Percentiles rank a stretch among this genome's conserved stretches.
Evolutionary conservation across 2,888 invertebrate genomes (phyloP).

Genomic region (Pristionchus mayeri): DNA sequence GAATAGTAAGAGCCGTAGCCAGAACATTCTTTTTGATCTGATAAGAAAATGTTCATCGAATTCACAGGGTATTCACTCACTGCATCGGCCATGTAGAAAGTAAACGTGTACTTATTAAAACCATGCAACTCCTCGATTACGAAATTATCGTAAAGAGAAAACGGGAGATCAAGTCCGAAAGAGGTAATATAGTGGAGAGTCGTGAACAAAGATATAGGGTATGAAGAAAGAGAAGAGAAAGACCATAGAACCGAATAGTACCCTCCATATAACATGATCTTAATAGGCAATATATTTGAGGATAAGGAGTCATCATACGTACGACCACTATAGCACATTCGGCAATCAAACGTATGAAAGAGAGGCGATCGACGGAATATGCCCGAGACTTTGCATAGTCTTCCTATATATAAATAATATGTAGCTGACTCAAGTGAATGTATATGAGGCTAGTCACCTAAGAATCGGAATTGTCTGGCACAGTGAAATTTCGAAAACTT

Average conservation of each 20-base stretch:
- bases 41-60: background rate
- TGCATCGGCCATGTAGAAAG: constrained; percentile 93
- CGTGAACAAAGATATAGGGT: background rate
- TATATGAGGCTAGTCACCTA: too few relatives aligned
- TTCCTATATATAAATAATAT: background rate
- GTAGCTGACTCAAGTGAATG: too few relatives aligned
- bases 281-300: background rate
- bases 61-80: background rate
- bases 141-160: constrained; percentile 90
- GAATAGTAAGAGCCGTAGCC: constrained; percentile 84
- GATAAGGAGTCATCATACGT: background rate
- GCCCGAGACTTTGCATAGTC: constrained; percentile 9
- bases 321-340: background rate
- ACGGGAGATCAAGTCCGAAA: constrained; percentile 82
- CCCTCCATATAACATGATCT: background rate
- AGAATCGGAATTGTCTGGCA: too few relatives aligned
- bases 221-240: background rate
- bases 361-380: constrained; percentile 31
- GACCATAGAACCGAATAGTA: background rate
- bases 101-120: constrained; percentile 94
- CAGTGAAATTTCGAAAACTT: too few relatives aligned
- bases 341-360: background rate
- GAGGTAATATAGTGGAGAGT: background rate
- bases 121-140: constrained; percentile 94
- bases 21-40: constrained; percentile 87